Evolutionary conservation across 1,140 invertebrate species (phyloP).

Genomic region (Trichonephila clavata): DNA sequence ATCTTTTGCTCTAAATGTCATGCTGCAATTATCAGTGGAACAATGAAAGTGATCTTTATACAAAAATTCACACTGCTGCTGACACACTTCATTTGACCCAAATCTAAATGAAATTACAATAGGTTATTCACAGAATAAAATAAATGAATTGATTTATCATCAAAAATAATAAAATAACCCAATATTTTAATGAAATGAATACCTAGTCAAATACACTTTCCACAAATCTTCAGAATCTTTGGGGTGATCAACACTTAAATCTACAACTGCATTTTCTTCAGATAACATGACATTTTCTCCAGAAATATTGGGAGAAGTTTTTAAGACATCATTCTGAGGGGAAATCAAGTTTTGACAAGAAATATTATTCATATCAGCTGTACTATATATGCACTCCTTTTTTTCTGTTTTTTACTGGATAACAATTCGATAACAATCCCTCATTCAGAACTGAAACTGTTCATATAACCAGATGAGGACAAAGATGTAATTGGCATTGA

Average conservation of each 20-base stretch:
- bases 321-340: slow-evolving; percentile 47
- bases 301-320: slow-evolving; percentile 8
- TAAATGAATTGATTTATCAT: background rate
- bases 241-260: slow-evolving; percentile 78
- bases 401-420: slow-evolving; percentile 65
- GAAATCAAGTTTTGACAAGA: slow-evolving; percentile 1
- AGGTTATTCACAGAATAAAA: background rate
- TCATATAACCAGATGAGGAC: slow-evolving; percentile 63
- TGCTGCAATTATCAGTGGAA: slow-evolving; percentile 83
- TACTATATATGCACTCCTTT: slow-evolving; percentile 55
- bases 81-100: slow-evolving; percentile 84
- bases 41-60: slow-evolving; percentile 91
- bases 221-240: slow-evolving; percentile 82
- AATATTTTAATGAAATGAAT: slow-evolving; percentile 5
- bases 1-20: slow-evolving; percentile 87
- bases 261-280: slow-evolving; percentile 79
- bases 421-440: slow-evolving; percentile 53
- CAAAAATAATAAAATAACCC: background rate
- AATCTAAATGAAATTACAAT: slow-evolving; percentile 79
- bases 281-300: slow-evolving; percentile 54
- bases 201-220: slow-evolving; percentile 85
- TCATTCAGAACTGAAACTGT: slow-evolving; percentile 72
- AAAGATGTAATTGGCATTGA: slow-evolving; percentile 58
- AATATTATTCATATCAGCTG: slow-evolving; percentile 66
- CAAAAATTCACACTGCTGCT: slow-evolving; percentile 86